Percentiles rank a stretch among this genome's conserved stretches.
Conservation (phyloP, 53 echinoderm and acorn worm species). For the Zoroaster sp. region DNA sequence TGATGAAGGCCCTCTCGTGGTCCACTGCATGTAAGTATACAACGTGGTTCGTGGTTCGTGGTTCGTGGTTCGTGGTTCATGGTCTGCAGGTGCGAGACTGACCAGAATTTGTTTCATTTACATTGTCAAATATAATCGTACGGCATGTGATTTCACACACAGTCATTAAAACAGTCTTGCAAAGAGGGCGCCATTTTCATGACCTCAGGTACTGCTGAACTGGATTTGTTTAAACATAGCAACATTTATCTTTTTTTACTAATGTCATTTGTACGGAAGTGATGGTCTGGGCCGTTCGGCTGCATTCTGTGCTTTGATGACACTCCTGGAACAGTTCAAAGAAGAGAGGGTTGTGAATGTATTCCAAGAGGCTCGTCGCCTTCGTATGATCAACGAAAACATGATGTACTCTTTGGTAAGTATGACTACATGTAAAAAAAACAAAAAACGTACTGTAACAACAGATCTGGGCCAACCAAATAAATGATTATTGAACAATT, state of each 20-base stretch:
- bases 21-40: slow-evolving; percentile 80
- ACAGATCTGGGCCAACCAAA: background rate
- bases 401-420: slow-evolving; percentile 43
- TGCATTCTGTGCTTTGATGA: slow-evolving; percentile 28
- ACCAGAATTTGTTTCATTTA: no score
- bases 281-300: slow-evolving; percentile 26
- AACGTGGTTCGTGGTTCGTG: background rate
- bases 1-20: slow-evolving; percentile 59
- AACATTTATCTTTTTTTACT: background rate
- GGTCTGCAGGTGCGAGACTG: no score
- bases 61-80: no score
- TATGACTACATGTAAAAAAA: no score
- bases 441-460: background rate
- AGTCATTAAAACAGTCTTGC: no score
- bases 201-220: background rate
- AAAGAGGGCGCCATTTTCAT: no score
- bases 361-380: background rate
- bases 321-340: slow-evolving; percentile 12
- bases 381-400: background rate
- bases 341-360: slow-evolving; percentile 35
- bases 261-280: background rate
- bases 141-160: no score
- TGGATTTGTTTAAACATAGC: background rate
- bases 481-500: background rate
- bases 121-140: no score